Evolutionary conservation across 2,797 vertebrate genomes (phyloP).

Genomic region (Paratrypauchen microcephalus): DNA sequence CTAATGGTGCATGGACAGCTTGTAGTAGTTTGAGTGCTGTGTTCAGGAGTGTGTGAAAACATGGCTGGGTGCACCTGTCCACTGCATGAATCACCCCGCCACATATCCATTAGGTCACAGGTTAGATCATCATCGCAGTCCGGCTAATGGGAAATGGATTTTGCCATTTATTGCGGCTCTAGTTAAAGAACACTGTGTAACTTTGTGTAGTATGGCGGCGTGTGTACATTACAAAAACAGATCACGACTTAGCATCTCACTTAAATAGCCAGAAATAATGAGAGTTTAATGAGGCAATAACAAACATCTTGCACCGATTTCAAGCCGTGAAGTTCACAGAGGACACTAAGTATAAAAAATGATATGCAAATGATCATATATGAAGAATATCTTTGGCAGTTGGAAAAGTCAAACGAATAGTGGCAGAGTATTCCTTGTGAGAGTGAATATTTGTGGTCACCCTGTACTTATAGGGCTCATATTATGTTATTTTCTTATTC

Average conservation of each 20-base stretch:
- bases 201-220: background rate
- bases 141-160: constrained; percentile 10
- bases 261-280: background rate
- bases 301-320: background rate
- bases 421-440: too few relatives aligned
- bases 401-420: background rate
- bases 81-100: background rate
- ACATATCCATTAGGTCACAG: constrained; percentile 10
- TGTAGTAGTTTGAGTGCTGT: constrained; percentile 5
- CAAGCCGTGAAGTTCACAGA: background rate
- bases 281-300: background rate
- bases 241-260: background rate
- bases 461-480: too few relatives aligned
- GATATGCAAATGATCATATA: background rate
- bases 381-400: background rate
- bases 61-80: constrained; percentile 13
- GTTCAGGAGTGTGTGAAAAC: constrained; percentile 6
- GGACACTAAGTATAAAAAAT: background rate
- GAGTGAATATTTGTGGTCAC: too few relatives aligned
- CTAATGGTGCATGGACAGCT: constrained; percentile 12
- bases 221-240: background rate
- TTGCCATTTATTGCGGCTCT: background rate
- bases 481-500: too few relatives aligned
- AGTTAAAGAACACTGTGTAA: background rate
- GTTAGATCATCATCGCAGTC: constrained; percentile 5